Conservation (phyloP, 1,140 invertebrate genomes). For the Asbolus verrucosus region DNA sequence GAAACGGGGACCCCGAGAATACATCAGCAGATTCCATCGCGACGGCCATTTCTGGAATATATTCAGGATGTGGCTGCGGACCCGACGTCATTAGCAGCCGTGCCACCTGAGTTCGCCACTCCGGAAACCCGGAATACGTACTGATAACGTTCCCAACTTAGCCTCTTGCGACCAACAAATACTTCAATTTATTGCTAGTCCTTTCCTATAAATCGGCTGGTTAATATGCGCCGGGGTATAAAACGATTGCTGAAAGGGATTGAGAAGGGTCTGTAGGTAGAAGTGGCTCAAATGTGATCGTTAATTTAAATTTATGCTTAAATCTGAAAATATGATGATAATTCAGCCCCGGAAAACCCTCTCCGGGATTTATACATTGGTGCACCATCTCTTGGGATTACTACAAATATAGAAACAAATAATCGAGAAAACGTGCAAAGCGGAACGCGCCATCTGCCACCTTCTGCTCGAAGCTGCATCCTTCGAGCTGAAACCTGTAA, state of each 20-base stretch:
- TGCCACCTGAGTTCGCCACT: conserved; percentile 50
- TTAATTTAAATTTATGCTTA: too few relatives aligned
- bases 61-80: conserved; percentile 43
- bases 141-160: conserved; percentile 20
- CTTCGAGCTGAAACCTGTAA: too few relatives aligned
- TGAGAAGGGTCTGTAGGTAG: too few relatives aligned
- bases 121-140: conserved; percentile 39
- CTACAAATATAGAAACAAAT: too few relatives aligned
- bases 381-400: too few relatives aligned
- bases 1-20: conserved; percentile 8
- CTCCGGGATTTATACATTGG: too few relatives aligned
- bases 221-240: neutral
- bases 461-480: too few relatives aligned
- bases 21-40: conserved; percentile 45
- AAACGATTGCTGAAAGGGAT: neutral
- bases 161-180: conserved; percentile 52
- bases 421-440: neutral
- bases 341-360: too few relatives aligned
- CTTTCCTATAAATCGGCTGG: conserved; percentile 1
- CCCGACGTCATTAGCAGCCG: conserved; percentile 54
- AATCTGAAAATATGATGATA: too few relatives aligned
- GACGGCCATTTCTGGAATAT: conserved; percentile 38
- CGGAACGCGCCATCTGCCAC: conserved; percentile 1
- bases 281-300: too few relatives aligned
- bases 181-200: conserved; percentile 51